A percentile compares a stretch with the other conserved stretches of the same genome.
Conservation (phyloP, 35 echinoderm and acorn worm species). For the Lytechinus variegatus region DNA sequence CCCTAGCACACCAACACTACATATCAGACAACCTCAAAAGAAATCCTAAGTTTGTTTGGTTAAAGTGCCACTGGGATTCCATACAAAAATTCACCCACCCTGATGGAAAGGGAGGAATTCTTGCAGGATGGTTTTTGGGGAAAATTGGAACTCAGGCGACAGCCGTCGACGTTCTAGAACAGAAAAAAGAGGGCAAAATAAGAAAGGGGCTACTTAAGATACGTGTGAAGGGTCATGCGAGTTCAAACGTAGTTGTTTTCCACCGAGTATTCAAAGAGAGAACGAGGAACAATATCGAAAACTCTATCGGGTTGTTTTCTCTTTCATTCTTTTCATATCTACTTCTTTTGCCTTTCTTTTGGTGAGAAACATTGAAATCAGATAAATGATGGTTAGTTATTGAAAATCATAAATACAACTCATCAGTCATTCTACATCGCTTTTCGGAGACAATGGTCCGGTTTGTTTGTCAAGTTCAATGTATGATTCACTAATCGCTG, state of each 20-base stretch:
- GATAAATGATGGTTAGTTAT: background rate
- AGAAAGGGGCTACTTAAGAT: background rate
- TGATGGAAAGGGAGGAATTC: background rate
- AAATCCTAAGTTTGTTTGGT: slow-evolving; percentile 56
- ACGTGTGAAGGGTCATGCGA: background rate
- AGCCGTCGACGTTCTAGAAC: slow-evolving; percentile 23
- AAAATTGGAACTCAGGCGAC: slow-evolving; percentile 41
- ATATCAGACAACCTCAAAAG: background rate
- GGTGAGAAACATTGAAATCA: background rate
- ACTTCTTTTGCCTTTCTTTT: background rate
- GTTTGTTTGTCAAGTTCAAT: slow-evolving; percentile 4
- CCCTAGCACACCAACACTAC: background rate
- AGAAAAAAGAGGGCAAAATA: background rate
- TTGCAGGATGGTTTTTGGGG: background rate
- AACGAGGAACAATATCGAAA: background rate
- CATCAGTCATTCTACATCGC: background rate
- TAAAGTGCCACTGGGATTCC: slow-evolving; percentile 27
- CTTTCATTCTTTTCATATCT: background rate
- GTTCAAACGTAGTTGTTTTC: slow-evolving; percentile 13
- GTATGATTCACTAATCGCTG: background rate
- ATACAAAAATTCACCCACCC: background rate
- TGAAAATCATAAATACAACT: background rate
- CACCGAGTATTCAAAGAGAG: background rate
- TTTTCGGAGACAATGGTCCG: background rate
- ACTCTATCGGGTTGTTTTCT: background rate